Base-by-base conservation (phyloP, 2,888 invertebrate species). In the Steinernema scapterisci region DNA sequence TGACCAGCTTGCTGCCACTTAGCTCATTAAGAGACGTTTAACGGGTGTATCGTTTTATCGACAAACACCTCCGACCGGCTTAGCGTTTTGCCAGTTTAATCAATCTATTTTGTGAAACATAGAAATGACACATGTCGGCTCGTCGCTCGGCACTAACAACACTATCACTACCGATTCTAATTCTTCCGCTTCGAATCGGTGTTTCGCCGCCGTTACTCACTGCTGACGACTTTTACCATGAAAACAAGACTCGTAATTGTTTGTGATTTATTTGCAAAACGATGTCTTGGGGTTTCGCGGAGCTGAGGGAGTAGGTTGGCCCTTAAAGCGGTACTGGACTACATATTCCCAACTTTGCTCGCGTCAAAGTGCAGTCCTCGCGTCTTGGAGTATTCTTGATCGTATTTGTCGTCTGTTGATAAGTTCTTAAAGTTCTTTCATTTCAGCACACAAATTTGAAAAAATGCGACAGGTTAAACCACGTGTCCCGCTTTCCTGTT, bases 381-480 rank as follows among this genome's bases (percentile, higher is more conserved):
- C 38, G 38, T 38, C 9, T 38, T 38, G n/a, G 5, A 38, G 38
- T 9, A 38, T 9, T 6, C 9, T 38, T 9, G 38, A 38, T 38
- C 38, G 38, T 25, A 16, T 43, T 19, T 13, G 73, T 25, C 73
- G 73, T 31, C 43, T 13, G 3, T 31, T 31, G 38, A 3, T 38
- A 38, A 38, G 5, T 56, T 43, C 21, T 1, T 43, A 1, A 56
- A 19, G 13, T 45, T 25, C 70, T 56, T 27, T 70, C 51, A 70
- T 80, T 86, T 79, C 80, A 87, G 87, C 87, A 87, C 78, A 85
- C 86, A 71, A 86, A 86, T 78, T 80, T 85, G 78, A 86, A 86
- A 82, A 85, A 86, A 86, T 86, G 84, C 85, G 87, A 86, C 78
- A 82, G 86, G 75, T 81, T 87, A 77, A 87, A 87, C 80, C 87